Evolutionary conservation across 2,888 invertebrate species (phyloP).

Genomic region (Microplitis deprimator): DNA sequence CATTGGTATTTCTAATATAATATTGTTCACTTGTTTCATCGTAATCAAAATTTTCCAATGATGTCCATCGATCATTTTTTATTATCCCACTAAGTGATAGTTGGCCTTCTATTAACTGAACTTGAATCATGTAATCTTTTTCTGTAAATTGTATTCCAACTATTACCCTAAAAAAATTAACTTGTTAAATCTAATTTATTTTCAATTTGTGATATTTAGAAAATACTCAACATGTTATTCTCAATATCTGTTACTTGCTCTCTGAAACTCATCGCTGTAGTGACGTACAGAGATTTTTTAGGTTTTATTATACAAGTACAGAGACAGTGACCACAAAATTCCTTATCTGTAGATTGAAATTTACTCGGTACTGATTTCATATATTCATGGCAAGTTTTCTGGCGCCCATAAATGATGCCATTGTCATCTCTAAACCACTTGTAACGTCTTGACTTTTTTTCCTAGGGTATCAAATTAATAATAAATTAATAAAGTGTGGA

Average conservation of each 20-base stretch:
- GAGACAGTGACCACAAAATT: not conserved
- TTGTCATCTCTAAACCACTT: not conserved
- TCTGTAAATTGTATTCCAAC: not conserved
- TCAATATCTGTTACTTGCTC: not conserved
- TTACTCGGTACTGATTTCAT: not conserved
- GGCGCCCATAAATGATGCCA: not conserved
- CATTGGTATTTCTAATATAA: not conserved
- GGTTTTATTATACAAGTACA: not conserved
- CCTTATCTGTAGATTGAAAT: not conserved
- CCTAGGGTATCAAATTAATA: not conserved
- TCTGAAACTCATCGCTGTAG: not conserved
- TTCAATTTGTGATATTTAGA: too few species aligned
- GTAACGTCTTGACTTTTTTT: not conserved
- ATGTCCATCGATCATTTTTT: not conserved
- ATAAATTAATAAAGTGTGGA: too few species aligned
- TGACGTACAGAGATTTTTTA: not conserved
- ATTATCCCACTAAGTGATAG: not conserved
- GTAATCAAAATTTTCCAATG: not conserved
- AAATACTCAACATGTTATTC: not conserved
- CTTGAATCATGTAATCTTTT: not conserved
- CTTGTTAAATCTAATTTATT: not conserved
- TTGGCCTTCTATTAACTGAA: not conserved
- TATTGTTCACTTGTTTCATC: not conserved
- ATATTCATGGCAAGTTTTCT: not conserved
- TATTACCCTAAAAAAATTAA: not conserved